Conservation (phyloP, 2,797 vertebrate genomes). For the Chelonia mydas region DNA sequence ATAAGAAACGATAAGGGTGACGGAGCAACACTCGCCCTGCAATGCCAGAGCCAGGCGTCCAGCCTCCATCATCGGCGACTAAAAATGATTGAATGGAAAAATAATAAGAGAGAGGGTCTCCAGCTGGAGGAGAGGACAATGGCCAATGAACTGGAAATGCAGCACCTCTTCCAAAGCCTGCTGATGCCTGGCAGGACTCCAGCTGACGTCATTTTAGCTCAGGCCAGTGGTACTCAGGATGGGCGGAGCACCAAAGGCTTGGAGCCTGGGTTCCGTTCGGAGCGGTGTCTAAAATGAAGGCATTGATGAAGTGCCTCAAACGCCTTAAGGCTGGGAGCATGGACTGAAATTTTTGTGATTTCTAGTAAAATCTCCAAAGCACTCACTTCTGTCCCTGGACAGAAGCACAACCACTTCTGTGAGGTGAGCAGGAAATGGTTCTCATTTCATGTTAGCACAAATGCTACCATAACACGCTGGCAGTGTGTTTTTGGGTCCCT, state of each 20-base stretch:
- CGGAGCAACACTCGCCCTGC: rapidly evolving
- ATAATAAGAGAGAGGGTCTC: background rate
- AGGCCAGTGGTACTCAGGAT: background rate
- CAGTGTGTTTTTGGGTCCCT: background rate
- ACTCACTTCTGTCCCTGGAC: background rate
- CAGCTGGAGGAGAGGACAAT: rapidly evolving
- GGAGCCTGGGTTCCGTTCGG: rapidly evolving
- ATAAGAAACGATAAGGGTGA: background rate
- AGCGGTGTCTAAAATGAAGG: background rate
- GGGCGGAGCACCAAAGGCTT: background rate
- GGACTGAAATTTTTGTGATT: background rate
- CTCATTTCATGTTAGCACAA: background rate
- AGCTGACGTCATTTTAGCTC: background rate
- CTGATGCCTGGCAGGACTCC: rapidly evolving
- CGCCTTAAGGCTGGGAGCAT: background rate
- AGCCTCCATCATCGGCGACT: background rate
- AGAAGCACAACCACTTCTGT: rapidly evolving
- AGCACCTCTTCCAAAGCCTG: background rate
- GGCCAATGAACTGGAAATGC: background rate
- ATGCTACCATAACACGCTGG: rapidly evolving
- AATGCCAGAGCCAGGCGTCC: rapidly evolving
- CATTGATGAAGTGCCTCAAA: background rate
- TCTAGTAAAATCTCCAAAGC: background rate
- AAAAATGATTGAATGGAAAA: background rate
- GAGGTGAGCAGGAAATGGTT: background rate